phyloP scores from a whole-genome alignment of 2,113 vertebrate genomes.

The Ceratotherium simum region DNA sequence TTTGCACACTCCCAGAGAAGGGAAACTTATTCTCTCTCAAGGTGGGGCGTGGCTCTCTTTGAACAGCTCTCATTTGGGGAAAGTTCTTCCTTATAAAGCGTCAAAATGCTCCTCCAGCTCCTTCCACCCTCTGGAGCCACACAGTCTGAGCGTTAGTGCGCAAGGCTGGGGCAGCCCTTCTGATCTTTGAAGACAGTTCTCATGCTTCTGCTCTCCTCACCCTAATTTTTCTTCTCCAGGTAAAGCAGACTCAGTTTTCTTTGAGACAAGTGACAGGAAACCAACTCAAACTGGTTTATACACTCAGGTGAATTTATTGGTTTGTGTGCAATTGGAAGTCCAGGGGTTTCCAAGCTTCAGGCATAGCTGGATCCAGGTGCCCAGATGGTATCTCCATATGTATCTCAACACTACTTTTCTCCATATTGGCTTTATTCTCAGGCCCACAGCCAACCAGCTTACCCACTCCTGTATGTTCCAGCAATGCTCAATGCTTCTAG shows the following conservation, averaged over 20 bases:
- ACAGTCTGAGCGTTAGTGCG: rapidly evolving
- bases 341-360: background rate
- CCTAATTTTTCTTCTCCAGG: background rate
- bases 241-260: background rate
- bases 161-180: background rate
- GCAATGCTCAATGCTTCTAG: background rate
- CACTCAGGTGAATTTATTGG: background rate
- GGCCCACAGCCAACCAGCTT: background rate
- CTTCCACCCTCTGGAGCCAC: background rate
- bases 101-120: background rate
- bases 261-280: background rate
- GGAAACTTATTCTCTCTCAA: background rate
- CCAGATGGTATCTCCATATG: background rate
- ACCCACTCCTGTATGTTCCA: background rate
- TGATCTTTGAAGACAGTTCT: background rate
- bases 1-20: background rate
- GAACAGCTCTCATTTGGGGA: background rate
- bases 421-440: background rate
- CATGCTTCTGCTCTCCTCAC: background rate
- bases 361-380: background rate
- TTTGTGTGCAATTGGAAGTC: background rate
- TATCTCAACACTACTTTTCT: background rate
- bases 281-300: background rate
- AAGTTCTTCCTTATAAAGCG: background rate
- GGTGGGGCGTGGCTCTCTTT: background rate